Evolutionary conservation across 2,888 invertebrate genomes (phyloP).

Genomic region (Anaspis maculata): DNA sequence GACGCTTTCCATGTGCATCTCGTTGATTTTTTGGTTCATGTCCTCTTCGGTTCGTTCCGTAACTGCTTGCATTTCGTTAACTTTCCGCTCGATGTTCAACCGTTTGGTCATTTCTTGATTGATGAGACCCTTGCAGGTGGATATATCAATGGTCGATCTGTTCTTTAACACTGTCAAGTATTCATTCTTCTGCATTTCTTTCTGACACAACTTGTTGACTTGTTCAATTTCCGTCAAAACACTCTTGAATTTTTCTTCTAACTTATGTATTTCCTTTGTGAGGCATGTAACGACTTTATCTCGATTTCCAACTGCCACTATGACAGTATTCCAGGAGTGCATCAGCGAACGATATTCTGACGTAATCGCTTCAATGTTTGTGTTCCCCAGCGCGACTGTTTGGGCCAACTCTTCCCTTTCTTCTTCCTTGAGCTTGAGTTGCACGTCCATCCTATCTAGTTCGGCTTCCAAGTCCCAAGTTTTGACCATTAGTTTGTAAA

Average conservation of each 20-base stretch:
- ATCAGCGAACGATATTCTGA: conserved; percentile 61
- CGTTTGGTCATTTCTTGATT: conserved; percentile 49
- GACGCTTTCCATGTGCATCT: too few species aligned
- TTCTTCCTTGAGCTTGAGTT: conserved; percentile 55
- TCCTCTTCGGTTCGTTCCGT: conserved; percentile 57
- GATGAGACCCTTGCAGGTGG: conserved; percentile 41
- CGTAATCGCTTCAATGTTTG: conserved; percentile 63
- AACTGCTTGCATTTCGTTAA: conserved; percentile 48
- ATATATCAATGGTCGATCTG: conserved; percentile 50
- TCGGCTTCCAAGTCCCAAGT: conserved; percentile 63
- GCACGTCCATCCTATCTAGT: conserved; percentile 54
- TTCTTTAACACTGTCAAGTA: conserved; percentile 52
- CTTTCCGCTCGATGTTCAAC: conserved; percentile 45
- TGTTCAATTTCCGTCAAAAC: conserved; percentile 51
- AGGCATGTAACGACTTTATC: conserved; percentile 59
- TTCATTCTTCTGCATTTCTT: conserved; percentile 61
- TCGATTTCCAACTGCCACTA: conserved; percentile 59
- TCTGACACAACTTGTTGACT: conserved; percentile 54
- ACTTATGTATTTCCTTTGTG: conserved; percentile 47
- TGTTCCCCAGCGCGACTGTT: conserved; percentile 59
- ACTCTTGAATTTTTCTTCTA: conserved; percentile 38
- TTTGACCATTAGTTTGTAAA: conserved; percentile 60
- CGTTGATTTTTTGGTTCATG: conserved; percentile 48
- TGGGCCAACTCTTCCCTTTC: conserved; percentile 52
- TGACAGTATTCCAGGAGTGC: conserved; percentile 67